Evolutionary conservation across 2,888 invertebrate species (phyloP), one percentile per base, ranked within the genome.

Genomic region (Drosophila diplacantha): DNA sequence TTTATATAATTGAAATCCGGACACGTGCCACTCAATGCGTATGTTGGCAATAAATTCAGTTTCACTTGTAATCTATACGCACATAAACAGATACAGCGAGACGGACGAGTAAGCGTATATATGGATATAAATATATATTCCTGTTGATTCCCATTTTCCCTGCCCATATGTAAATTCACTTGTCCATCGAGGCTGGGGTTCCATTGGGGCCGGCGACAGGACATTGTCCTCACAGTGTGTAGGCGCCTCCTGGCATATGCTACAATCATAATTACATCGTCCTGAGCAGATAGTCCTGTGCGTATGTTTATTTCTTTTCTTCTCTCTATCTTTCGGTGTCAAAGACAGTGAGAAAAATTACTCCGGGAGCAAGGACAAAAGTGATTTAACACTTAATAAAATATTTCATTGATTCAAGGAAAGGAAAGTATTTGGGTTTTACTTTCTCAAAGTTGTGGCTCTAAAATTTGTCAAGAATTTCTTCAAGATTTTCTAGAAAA

Each of bases 211-310:
- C 37, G 47, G 47, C 29, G 39, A 51, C 29, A 57, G 50, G 68
- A 52, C 68, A 68, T 38, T 58, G 59, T 53, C 50, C 52, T 68
- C 52, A 32, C 67, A 55, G 64, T 66, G 67, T 64, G 52, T 16
- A 44, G 52, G 64, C 69, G 69, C 66, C 73, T 62, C 31, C 39
- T 59, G 41, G 61, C 73, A 66, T 73, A 67, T 76, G 74, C 60
- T 44, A 57, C 81, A 76, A 82, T 76, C 74, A 63, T 76, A 76
- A 82, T 72, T 80, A 69, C 74, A 82, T 76, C 69, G 69, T 58
- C 74, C 71, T 75, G 58, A 60, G 61, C 68, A 78, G 80, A 79
- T 43, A 55, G 61, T 59, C 58, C 59, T 58, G 35, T 18, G 29
- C 41, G 58, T 58, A 43, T 29, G 59, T 57, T 55, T 56, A 26